These are phyloP conservation scores for Protobothrops mucrosquamatus DNA, from an alignment of 2,113 vertebrate species.

Conservation along the genomic window DNA sequence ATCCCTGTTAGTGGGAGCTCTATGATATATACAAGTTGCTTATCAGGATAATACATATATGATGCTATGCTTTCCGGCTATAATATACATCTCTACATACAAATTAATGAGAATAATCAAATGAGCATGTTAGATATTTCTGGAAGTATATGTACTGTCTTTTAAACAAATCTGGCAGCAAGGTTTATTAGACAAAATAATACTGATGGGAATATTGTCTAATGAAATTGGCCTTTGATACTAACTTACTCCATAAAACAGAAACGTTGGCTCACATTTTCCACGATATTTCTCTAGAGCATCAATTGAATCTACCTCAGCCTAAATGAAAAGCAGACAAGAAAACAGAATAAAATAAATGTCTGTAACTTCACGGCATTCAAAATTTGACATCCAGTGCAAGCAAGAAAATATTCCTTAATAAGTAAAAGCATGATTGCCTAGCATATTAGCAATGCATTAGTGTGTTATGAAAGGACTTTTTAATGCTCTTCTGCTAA, in stretches of 20 bases:
- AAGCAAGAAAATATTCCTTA: not conserved
- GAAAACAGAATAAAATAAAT: not conserved
- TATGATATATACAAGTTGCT: not conserved
- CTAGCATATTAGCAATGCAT: not conserved
- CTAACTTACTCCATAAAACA: conserved; percentile 86
- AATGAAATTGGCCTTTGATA: not conserved
- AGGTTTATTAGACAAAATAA: not conserved
- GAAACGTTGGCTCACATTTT: conserved; percentile 88
- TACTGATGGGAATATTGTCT: not conserved
- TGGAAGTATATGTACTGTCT: not conserved
- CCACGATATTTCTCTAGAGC: conserved; percentile 84
- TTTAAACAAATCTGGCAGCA: not conserved
- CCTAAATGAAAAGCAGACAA: conserved; percentile 68
- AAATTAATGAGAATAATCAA: not conserved
- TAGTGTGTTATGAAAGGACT: not conserved
- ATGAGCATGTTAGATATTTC: not conserved
- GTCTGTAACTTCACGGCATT: not conserved
- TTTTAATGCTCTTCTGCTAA: not conserved
- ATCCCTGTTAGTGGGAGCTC: not conserved
- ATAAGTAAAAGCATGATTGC: not conserved
- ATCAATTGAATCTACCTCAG: conserved; percentile 86
- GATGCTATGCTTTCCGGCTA: not conserved
- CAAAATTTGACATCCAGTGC: not conserved
- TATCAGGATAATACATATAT: no score
- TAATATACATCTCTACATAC: not conserved